These are phyloP conservation scores for Melieria omissa DNA, from an alignment of 2,888 invertebrate genomes.

Conservation along the genomic window DNA sequence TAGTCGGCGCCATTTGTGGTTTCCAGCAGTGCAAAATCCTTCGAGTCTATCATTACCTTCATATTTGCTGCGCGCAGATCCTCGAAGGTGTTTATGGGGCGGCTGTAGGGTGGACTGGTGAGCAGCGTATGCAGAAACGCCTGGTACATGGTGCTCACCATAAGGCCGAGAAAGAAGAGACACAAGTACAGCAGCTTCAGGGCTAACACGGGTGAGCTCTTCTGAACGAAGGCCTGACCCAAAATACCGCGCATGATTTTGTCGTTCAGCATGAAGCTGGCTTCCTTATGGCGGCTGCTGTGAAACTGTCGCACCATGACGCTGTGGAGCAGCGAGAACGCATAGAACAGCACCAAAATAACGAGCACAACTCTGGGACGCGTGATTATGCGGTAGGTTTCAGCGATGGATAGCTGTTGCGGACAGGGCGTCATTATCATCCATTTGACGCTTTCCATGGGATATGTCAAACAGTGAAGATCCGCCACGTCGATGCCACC, in stretches of 20 bases:
- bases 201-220: background rate
- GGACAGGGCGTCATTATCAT: slow-evolving; percentile 12
- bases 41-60: no score
- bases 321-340: no score
- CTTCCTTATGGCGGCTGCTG: no score
- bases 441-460: slow-evolving; percentile 17
- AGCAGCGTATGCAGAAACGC: slow-evolving; percentile 46
- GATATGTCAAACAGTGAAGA: background rate
- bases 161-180: no score
- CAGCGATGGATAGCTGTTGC: background rate
- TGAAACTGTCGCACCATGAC: no score
- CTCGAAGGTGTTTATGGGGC: slow-evolving; percentile 44
- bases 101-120: slow-evolving; percentile 45
- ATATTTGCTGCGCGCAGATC: slow-evolving; percentile 39
- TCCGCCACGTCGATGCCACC: background rate
- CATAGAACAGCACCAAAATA: no score
- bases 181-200: no score
- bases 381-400: background rate
- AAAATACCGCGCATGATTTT: slow-evolving; percentile 17
- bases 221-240: slow-evolving; percentile 14
- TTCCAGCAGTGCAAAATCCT: no score
- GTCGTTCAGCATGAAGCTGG: no score
- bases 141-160: background rate
- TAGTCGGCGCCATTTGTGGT: no score
- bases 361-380: no score